These are phyloP conservation scores for Agriopis leucophaearia DNA, from an alignment of 2,888 invertebrate species.

Conservation along the genomic window DNA sequence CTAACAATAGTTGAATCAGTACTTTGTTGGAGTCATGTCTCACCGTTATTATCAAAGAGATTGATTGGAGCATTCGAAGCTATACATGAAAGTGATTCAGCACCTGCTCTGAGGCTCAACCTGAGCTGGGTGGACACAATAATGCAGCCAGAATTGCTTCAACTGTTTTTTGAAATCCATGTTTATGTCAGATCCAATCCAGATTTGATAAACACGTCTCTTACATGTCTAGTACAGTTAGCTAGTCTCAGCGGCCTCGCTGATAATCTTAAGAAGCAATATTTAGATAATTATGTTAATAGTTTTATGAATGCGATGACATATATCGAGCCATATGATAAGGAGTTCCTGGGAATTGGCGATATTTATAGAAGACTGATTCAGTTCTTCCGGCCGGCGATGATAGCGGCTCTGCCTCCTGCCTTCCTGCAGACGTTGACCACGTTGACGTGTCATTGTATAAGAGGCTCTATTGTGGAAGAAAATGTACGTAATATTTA, in stretches of 20 bases:
- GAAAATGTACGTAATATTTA: conserved; percentile 71
- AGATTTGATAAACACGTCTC: conserved; percentile 91
- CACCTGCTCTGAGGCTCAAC: conserved; percentile 88
- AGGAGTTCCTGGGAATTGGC: conserved; percentile 79
- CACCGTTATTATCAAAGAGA: conserved; percentile 88
- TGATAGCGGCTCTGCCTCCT: conserved; percentile 75
- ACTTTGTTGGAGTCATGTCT: conserved; percentile 93
- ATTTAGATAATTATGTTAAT: conserved; percentile 79
- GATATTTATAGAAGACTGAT: conserved; percentile 80
- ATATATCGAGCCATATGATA: conserved; percentile 75
- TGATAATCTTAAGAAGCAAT: conserved; percentile 73
- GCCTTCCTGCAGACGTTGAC: conserved; percentile 79
- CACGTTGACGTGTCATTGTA: conserved; percentile 76
- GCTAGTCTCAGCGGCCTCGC: conserved; percentile 78
- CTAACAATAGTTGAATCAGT: conserved; percentile 93
- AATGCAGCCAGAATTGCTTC: conserved; percentile 90
- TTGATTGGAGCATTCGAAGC: conserved; percentile 90
- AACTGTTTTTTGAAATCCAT: conserved; percentile 94
- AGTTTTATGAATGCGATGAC: conserved; percentile 78
- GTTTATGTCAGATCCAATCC: conserved; percentile 92
- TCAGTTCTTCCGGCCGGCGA: conserved; percentile 76
- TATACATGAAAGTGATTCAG: conserved; percentile 89
- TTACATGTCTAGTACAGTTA: conserved; percentile 94
- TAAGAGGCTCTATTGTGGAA: conserved; percentile 77
- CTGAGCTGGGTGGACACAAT: conserved; percentile 92